These are phyloP conservation scores for Himalopsyche tibetana DNA, from an alignment of 2,888 invertebrate species.

Conservation along the genomic window DNA sequence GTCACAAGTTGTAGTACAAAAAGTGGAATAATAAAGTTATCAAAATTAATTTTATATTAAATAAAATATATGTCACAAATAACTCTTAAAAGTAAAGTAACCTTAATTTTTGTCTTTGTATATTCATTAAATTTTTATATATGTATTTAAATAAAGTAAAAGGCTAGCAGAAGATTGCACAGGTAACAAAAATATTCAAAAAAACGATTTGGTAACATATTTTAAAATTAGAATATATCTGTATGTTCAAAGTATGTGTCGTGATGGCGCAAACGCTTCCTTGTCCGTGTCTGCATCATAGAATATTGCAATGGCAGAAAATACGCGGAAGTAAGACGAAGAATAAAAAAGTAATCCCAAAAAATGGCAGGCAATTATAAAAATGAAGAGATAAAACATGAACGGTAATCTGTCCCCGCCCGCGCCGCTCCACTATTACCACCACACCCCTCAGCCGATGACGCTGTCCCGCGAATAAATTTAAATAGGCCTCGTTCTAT, in stretches of 20 bases:
- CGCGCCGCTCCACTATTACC: slow-evolving; percentile 46
- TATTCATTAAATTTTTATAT: too few relatives aligned
- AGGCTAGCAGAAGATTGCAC: background rate
- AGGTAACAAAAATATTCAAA: background rate
- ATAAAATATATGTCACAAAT: too few relatives aligned
- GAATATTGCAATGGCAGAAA: slow-evolving; percentile 32
- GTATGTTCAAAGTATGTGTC: background rate
- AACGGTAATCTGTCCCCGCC: slow-evolving; percentile 63
- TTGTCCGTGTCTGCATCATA: slow-evolving; percentile 19
- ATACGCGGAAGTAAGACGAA: slow-evolving; percentile 44
- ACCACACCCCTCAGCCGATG: slow-evolving; percentile 32
- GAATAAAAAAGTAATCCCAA: slow-evolving; percentile 64
- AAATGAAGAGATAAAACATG: slow-evolving; percentile 66
- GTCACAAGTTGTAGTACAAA: too few relatives aligned
- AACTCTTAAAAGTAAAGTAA: too few relatives aligned
- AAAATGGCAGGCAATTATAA: slow-evolving; percentile 66
- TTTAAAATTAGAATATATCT: background rate
- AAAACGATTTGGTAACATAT: background rate
- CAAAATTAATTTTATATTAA: too few relatives aligned
- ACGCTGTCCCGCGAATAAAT: slow-evolving; percentile 50
- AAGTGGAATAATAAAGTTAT: too few relatives aligned
- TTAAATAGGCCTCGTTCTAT: slow-evolving; percentile 65
- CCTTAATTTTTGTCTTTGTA: too few relatives aligned
- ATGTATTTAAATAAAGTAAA: background rate
- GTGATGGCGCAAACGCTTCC: background rate